Evolutionary conservation across 2,797 vertebrate species (phyloP), one percentile per base, ranked within the genome.

Genomic region (Catharus ustulatus): DNA sequence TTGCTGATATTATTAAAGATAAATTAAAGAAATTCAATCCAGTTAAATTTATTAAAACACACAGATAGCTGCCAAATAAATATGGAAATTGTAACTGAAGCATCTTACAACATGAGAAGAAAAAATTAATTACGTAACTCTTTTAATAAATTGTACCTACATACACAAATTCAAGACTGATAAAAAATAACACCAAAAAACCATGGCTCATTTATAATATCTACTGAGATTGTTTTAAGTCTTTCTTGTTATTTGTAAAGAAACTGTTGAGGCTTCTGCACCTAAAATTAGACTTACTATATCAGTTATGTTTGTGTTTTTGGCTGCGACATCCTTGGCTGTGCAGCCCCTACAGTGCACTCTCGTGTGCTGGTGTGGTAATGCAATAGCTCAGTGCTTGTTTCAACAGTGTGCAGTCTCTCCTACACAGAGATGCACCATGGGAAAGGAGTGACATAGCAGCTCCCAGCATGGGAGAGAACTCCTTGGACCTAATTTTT

Each of bases 281-380:
- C 59, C 89, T 94, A 88, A 95, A 96, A 95, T 95, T 57, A 91
- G 89, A 81, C 77, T 88, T 87, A 59, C 42, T 45, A 0, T 24
- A 57, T 77, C 69, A 88, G 40, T 74, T 87, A 49, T 23, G 13
- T 58, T 87, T 57, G 42, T 57, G 14, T 59, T 84, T 61, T 59
- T 32, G 54, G 46, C 43, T 81, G 77, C 7, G 2, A 57, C 80
- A 88, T n/a, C 24, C 26, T 34, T 63, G 48, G 58, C 66, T 43
- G 49, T 4, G 49, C 74, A 78, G 43, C 92, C 93, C 81, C 93
- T 93, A 80, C 93, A 94, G 95, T 97, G 96, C 97, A 57, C 97
- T 96, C 97, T 72, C 42, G 97, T 91, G 97, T 74, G 45, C 29
- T 43, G 21, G 7, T 3, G 23, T 36, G 81, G 87, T 71, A 94